Percentiles rank a stretch among this genome's conserved stretches.
Evolutionary conservation across 1,140 invertebrate species (phyloP).

Genomic region (Aphidius ervi): DNA sequence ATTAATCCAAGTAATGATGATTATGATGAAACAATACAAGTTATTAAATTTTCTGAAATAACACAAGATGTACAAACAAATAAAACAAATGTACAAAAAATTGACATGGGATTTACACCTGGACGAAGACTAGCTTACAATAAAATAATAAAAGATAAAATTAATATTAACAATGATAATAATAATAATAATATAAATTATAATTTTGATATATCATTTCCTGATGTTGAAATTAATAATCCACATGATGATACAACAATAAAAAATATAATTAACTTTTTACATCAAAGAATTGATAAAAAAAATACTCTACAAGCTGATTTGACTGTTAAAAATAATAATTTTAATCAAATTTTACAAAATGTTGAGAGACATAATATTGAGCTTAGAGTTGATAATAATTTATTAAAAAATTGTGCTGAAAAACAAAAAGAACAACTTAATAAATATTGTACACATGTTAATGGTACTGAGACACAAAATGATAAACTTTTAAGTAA

Average conservation of each 20-base stretch:
- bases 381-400: slow-evolving; percentile 61
- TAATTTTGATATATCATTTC: slow-evolving; percentile 65
- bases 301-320: slow-evolving; percentile 53
- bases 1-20: slow-evolving; percentile 89
- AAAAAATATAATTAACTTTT: slow-evolving; percentile 62
- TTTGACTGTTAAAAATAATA: slow-evolving; percentile 55
- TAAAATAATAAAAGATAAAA: slow-evolving; percentile 54
- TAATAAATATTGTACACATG: slow-evolving; percentile 49
- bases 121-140: slow-evolving; percentile 76
- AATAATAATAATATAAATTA: slow-evolving; percentile 58
- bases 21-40: slow-evolving; percentile 93
- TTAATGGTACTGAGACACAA: slow-evolving; percentile 45
- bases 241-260: slow-evolving; percentile 64
- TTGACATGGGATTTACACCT: slow-evolving; percentile 66
- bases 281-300: slow-evolving; percentile 66
- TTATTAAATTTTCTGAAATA: slow-evolving; percentile 94
- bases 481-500: slow-evolving; percentile 45
- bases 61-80: slow-evolving; percentile 88
- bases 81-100: slow-evolving; percentile 58
- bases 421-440: slow-evolving; percentile 59
- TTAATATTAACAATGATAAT: slow-evolving; percentile 54
- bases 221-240: slow-evolving; percentile 63
- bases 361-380: slow-evolving; percentile 64
- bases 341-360: slow-evolving; percentile 61
- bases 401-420: slow-evolving; percentile 58